phyloP scores from a whole-genome alignment of 2,888 invertebrate genomes.

The Sycophila texana region DNA sequence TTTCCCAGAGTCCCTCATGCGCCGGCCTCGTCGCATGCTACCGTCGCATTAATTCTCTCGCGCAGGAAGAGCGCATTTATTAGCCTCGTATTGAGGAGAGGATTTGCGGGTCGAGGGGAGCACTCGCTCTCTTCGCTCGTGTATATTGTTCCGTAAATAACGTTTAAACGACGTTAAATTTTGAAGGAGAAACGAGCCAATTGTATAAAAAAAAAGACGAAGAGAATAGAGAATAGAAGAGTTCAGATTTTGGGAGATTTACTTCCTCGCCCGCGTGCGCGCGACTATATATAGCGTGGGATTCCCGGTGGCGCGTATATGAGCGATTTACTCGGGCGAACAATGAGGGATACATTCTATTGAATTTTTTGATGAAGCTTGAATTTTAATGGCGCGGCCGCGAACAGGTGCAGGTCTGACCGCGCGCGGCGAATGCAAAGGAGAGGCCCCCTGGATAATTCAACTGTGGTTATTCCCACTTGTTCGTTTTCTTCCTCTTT shows the following conservation, averaged over 20 bases:
- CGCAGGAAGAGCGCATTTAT: conserved; percentile 37
- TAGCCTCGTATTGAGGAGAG: not conserved
- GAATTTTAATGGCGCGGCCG: conserved; percentile 9
- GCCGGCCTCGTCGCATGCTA: conserved; percentile 39
- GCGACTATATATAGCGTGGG: conserved; percentile 11
- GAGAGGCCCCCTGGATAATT: not conserved
- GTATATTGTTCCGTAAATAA: conserved; percentile 8
- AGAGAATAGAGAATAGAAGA: not conserved
- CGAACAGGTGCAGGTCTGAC: not conserved
- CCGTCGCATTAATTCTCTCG: conserved; percentile 33
- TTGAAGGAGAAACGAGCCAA: not conserved
- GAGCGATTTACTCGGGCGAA: conserved; percentile 2
- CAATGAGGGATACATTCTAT: conserved; percentile 6
- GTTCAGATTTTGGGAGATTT: conserved; percentile 2
- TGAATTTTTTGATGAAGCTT: not conserved
- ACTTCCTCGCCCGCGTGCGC: not conserved
- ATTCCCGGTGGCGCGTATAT: not conserved
- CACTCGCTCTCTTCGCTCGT: not conserved
- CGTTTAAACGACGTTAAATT: conserved; percentile 24
- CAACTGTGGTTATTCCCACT: not conserved
- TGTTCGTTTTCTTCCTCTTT: too few species aligned
- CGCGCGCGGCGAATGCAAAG: not conserved
- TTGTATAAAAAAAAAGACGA: too few species aligned
- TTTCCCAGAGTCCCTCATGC: conserved; percentile 37
- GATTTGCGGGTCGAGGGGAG: not conserved